Evolutionary conservation across 2,113 vertebrate genomes (phyloP), one percentile per base, ranked within the genome.

Genomic region (Hirundichthys speculiger): DNA sequence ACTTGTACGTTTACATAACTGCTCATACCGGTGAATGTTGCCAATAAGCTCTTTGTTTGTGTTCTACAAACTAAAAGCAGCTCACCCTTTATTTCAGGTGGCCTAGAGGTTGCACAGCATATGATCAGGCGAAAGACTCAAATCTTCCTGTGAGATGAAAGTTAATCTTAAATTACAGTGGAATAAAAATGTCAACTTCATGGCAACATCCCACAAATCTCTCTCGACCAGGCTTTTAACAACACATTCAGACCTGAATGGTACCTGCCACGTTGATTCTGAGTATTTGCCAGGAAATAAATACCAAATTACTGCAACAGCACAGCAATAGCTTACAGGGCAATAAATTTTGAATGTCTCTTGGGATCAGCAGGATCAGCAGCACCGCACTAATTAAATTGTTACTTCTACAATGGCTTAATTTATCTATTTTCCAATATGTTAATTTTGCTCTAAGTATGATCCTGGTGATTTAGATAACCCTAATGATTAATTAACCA

Each of bases 311-410:
- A 22, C 3, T 60, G 51, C 66, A 65, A 77, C 47, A 49, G 47
- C 55, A 39, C 13, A 58, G 73, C 43, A 40, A 55, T 58, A 58
- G 62, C 43, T 63, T 74, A 43, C 51, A 72, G 66, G n/a, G 48
- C 64, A 48, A 46, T 54, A 64, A 5, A 72, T 25, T 62, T 21
- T 55, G 39, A 39, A 73, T 77, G 70, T 50, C 61, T 58, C 53
- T 24, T 10, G 52, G 68, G 68, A 76, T 58, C 51, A 59, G 56
- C 47, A 59, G 68, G 68, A 76, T 58, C 51, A 59, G 60, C 47
- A 59, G 22, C 13, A 58, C 43, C 16, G 24, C 62, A 24, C 52
- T 77, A 64, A 80, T 77, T 71, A 52, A 67, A 76, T 22, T 13
- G n/a, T 54, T 50, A 46, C 48, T 48, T 50, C 52, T n/a, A 40